Base-by-base conservation (phyloP, 2,113 vertebrate species). In the Aplodontia rufa region DNA sequence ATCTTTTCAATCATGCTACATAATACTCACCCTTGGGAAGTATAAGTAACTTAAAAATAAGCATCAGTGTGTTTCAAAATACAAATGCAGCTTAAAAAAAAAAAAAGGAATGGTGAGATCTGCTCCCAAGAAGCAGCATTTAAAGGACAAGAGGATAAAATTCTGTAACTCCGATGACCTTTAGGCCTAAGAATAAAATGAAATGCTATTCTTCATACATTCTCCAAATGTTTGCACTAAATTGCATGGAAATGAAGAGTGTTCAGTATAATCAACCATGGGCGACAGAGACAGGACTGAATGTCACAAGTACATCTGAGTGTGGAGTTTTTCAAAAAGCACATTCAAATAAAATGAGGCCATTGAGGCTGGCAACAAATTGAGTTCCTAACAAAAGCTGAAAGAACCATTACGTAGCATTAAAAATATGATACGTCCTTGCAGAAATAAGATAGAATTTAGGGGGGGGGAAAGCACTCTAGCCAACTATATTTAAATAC, bases 161-260 rank as follows among this genome's bases (percentile, higher is more conserved):
- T 51, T 87, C 83, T 97, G 45, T 86, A 74, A 95, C 81, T 80
- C 71, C 83, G 89, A 30, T 95, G 93, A 95, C 92, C 91, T 96
- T 94, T 94, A 91, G 82, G 79, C 62, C 91, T 79, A 93, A 97
- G 95, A 96, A 93, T 94, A 97, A 96, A 96, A 93, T 30, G 17
- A 86, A 95, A 95, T 30, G 64, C 8, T 79, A 89, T 83, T 95
- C 72, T 90, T 96, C 94, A 91, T n/a, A 89, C 85, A 94, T 96
- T 93, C 84, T 89, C 83, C 91, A 91, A 97, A 84, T 58, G 79
- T 96, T 93, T 93, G 51, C 17, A 95, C 45, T 81, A 72, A 94
- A 95, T 11, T 87, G 37, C 79, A 87, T 53, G 89, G 86, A 96
- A 95, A 90, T 0, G 30, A 93, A 93, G 68, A 42, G 35, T 89